These are phyloP conservation scores for Drosophila melanocephala DNA, from an alignment of 2,888 invertebrate genomes.

Conservation along the genomic window DNA sequence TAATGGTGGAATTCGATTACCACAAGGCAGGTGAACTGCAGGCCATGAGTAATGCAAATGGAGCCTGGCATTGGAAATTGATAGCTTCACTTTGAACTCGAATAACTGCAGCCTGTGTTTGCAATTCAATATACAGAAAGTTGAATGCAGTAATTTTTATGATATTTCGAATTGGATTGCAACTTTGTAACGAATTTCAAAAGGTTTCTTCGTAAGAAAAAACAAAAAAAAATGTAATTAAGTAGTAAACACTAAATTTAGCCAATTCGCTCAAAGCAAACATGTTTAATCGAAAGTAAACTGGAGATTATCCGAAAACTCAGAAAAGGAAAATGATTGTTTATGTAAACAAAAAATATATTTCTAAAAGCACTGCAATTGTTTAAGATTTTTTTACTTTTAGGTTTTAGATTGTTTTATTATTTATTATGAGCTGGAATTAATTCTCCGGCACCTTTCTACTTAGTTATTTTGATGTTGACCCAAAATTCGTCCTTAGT, in stretches of 20 bases:
- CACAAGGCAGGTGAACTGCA: conserved; percentile 28
- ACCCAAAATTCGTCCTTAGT: not conserved
- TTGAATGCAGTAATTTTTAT: conserved; percentile 23
- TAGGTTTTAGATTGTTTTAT: not conserved
- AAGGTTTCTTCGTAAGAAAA: conserved; percentile 23
- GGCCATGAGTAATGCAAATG: conserved; percentile 68
- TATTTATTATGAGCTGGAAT: not conserved
- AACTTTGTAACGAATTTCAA: conserved; percentile 10
- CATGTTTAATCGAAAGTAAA: not conserved
- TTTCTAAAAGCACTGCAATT: not conserved
- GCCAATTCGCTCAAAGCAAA: not conserved
- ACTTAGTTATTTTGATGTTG: not conserved
- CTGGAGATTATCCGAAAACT: not conserved
- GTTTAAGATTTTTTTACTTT: not conserved
- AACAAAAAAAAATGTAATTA: not conserved
- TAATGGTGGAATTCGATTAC: conserved; percentile 43
- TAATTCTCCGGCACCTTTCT: not conserved
- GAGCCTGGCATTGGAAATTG: conserved; percentile 55
- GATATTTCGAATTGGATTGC: conserved; percentile 27
- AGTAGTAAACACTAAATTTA: not conserved
- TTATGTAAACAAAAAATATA: not conserved
- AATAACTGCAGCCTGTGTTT: conserved; percentile 31
- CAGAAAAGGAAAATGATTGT: not conserved
- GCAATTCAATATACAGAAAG: conserved; percentile 20
- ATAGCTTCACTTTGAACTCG: conserved; percentile 47